A percentile compares a stretch with the other conserved stretches of the same genome.
phyloP scores from a whole-genome alignment of 2,888 invertebrate species.

The Sepiola atlantica region DNA sequence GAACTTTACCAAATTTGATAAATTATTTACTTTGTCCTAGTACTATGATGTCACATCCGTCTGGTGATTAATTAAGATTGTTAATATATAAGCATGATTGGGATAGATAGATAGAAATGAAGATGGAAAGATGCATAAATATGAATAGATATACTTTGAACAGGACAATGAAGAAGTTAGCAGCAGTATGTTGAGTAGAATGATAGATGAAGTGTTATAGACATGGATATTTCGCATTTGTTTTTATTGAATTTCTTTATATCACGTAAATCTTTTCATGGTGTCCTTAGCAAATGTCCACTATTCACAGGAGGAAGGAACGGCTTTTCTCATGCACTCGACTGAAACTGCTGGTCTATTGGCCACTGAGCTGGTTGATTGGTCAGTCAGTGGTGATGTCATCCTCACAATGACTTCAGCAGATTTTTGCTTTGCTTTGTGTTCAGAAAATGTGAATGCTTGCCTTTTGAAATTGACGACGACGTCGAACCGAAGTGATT shows the following conservation, averaged over 20 bases:
- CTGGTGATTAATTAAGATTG: too few species aligned
- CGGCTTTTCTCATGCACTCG: not conserved
- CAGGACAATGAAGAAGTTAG: too few species aligned
- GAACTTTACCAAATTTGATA: too few species aligned
- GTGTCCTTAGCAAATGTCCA: not conserved
- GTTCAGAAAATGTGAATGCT: not conserved
- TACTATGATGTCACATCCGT: too few species aligned
- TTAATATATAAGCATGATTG: too few species aligned
- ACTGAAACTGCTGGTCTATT: slow-evolving; percentile 14
- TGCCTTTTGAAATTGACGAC: not conserved
- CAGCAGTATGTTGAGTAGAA: too few species aligned
- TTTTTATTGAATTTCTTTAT: not conserved
- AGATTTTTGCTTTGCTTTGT: not conserved
- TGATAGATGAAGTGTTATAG: not conserved
- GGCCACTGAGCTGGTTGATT: not conserved
- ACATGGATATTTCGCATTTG: not conserved
- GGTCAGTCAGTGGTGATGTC: not conserved
- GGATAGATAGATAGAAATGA: too few species aligned
- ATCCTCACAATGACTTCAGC: not conserved
- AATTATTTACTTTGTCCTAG: too few species aligned
- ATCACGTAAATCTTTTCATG: not conserved
- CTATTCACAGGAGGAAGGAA: not conserved
- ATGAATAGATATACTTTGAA: too few species aligned
- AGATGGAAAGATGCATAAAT: too few species aligned
- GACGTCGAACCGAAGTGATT: not conserved